Base-by-base conservation (phyloP, 2,113 vertebrate genomes). In the Sminthopsis crassicaudata region DNA sequence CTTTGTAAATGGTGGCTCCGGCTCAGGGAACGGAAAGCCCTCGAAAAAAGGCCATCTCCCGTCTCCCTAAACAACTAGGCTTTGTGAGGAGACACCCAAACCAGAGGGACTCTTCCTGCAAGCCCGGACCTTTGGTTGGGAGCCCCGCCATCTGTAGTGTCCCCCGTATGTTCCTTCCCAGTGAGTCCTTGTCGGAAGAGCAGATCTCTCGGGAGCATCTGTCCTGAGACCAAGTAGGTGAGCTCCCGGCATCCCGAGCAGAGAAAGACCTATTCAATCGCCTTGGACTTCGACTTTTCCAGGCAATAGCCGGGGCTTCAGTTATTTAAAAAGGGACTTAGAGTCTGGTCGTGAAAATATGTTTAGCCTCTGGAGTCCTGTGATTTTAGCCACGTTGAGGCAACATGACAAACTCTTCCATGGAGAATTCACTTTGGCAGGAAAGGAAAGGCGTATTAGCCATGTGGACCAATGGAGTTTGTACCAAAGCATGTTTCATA, bases 1-100 rank as follows among this genome's bases (percentile, higher is more conserved):
- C 14, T 88, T 93, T 91, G 90, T 9, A 46, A 92, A 93, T 48
- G 30, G 5, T 53, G 25, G 25, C 92, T 94, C 57, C 94, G 84
- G 14, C 67, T 22, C 46, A 26, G 16, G 89, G 27, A 12, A 19
- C 8, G 30, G 90, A 90, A 91, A 93, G 9, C 46, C 91, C 30
- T 2, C 27, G n/a, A 53, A 91, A 95, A 94, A 90, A 23, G 89
- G 8, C 57, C 1, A 5, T 67, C 57, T 36, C 30, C 12, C 6
- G 36, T 19, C 67, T n/a, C 67, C 4, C 36, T 76, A n/a, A 19
- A 76, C 14, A n/a, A n/a, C 22, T n/a, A 19, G 1, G 36, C 2
- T 76, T 22, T n/a, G 57, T 76, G 67, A 2, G 36, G n/a, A n/a
- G 67, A 67, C 26, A 67, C 3, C 57, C 11, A 60, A 57, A 30